Evolutionary conservation across 2,888 invertebrate genomes (phyloP).

Genomic region (Cryptophagus acutangulus): DNA sequence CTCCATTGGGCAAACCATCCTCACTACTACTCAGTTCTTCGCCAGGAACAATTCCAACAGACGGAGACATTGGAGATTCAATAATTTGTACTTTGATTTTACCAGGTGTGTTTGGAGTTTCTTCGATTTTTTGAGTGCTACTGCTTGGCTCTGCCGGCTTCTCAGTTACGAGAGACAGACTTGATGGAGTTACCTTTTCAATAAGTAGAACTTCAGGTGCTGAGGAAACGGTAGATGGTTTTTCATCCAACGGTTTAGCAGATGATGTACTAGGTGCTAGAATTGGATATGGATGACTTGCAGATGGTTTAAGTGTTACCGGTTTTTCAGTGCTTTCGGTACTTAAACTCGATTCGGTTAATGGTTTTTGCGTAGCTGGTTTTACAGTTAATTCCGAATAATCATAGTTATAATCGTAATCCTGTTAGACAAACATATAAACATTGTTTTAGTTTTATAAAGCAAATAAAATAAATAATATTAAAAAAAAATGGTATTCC

Average conservation of each 20-base stretch:
- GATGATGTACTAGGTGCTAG: too few species aligned
- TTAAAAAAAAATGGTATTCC: too few species aligned
- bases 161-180: background rate
- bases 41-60: slow-evolving; percentile 15
- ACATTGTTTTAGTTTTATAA: background rate
- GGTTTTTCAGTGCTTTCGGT: background rate
- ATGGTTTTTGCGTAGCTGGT: slow-evolving; percentile 42
- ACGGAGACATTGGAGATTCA: slow-evolving; percentile 20
- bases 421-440: too few species aligned
- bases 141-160: background rate
- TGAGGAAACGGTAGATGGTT: background rate
- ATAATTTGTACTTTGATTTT: slow-evolving; percentile 38
- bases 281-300: too few species aligned
- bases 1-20: slow-evolving; percentile 29
- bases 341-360: background rate
- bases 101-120: slow-evolving; percentile 22
- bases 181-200: too few species aligned
- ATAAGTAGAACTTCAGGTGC: too few species aligned
- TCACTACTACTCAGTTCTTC: slow-evolving; percentile 6
- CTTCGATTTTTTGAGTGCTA: slow-evolving; percentile 6
- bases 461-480: background rate
- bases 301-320: background rate
- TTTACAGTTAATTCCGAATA: slow-evolving; percentile 68
- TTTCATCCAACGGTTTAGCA: too few species aligned
- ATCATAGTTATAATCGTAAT: slow-evolving; percentile 70